Percentiles rank a stretch among this genome's conserved stretches.
These are phyloP conservation scores for Miichthys miiuy DNA, from an alignment of 2,797 vertebrate genomes.

Conservation along the genomic window DNA sequence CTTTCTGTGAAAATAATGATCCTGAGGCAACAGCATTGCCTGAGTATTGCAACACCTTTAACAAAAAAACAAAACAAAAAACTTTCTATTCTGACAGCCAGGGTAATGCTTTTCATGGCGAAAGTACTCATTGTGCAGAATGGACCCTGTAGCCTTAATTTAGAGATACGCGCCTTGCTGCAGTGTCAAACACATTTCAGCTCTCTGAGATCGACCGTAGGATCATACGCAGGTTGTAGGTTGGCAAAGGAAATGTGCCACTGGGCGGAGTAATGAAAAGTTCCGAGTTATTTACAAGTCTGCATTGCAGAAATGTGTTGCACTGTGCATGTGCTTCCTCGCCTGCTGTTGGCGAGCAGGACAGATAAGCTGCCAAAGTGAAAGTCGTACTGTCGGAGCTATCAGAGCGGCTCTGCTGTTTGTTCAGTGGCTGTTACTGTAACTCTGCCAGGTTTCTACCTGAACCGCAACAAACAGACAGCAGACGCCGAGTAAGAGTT, in stretches of 20 bases:
- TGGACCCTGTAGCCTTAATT: too few species aligned
- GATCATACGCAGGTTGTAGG: not conserved
- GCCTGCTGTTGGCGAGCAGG: slow-evolving; percentile 11
- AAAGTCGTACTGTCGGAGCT: not conserved
- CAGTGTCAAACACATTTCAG: not conserved
- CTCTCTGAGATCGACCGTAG: not conserved
- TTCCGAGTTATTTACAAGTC: too few species aligned
- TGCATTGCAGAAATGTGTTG: not conserved
- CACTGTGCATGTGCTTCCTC: not conserved
- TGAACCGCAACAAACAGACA: not conserved
- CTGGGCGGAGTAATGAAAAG: too few species aligned
- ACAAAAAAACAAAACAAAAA: not conserved
- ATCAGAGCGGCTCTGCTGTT: slow-evolving; percentile 25
- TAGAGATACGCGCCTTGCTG: not conserved
- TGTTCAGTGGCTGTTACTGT: not conserved
- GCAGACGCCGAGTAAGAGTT: not conserved
- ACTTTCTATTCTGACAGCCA: not conserved
- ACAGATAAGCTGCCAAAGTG: slow-evolving; percentile 23
- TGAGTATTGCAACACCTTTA: slow-evolving; percentile 27
- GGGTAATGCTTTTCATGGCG: slow-evolving; percentile 8
- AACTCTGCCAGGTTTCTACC: not conserved
- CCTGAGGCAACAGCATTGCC: slow-evolving; percentile 36
- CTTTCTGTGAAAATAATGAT: slow-evolving; percentile 2
- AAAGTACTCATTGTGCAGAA: not conserved
- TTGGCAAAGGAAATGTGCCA: not conserved